Percentiles rank a stretch among this genome's conserved stretches.
Conservation (phyloP, 2,888 invertebrate genomes). For the Disparrhopalites patrizii region DNA sequence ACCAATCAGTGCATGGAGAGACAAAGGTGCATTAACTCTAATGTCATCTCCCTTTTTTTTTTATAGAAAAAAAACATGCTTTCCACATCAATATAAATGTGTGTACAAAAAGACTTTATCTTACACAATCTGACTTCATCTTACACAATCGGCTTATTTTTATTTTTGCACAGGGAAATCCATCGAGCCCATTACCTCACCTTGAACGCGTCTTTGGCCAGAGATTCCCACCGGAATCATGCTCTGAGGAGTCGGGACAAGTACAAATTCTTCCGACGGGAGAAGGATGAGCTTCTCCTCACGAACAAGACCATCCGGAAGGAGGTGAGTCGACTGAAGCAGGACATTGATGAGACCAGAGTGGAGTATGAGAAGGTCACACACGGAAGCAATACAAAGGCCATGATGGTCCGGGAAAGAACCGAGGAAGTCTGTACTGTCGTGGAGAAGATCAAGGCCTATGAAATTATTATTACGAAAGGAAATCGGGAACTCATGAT, state of each 20-base stretch:
- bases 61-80: no score
- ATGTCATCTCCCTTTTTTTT: neutral
- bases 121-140: no score
- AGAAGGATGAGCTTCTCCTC: constrained; percentile 37
- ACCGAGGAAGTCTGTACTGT: constrained; percentile 45
- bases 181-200: constrained; percentile 35
- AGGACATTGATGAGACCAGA: constrained; percentile 31
- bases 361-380: constrained; percentile 35
- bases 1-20: constrained; percentile 27
- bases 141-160: no score
- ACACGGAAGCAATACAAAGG: constrained; percentile 29
- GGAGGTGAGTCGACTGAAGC: constrained; percentile 34
- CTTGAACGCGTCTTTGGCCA: constrained; percentile 38
- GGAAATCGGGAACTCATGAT: constrained; percentile 38
- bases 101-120: no score
- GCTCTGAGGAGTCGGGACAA: constrained; percentile 39
- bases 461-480: constrained; percentile 35
- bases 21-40: neutral
- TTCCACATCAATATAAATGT: neutral
- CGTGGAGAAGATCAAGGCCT: constrained; percentile 40
- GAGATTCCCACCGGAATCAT: constrained; percentile 40
- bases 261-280: constrained; percentile 32
- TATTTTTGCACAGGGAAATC: constrained; percentile 24
- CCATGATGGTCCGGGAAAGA: constrained; percentile 36
- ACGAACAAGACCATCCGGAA: constrained; percentile 36